Conservation (phyloP, 2,888 invertebrate genomes). For the Phortica okadai region DNA sequence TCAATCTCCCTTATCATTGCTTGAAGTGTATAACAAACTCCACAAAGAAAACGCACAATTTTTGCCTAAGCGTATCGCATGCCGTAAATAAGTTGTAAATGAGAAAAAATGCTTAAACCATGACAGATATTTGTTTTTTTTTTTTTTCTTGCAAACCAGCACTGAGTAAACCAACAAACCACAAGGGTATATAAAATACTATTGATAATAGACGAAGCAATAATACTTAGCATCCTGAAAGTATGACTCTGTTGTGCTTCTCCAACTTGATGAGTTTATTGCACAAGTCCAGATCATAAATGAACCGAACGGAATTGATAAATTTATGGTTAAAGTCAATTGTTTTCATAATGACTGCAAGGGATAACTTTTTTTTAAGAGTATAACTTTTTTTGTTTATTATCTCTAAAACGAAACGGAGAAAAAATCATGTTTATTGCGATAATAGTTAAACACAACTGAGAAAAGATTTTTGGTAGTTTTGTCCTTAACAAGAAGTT, state of each 20-base stretch:
- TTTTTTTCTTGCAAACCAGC: not conserved
- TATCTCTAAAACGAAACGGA: too few species aligned
- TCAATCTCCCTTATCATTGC: too few species aligned
- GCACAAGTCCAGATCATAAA: not conserved
- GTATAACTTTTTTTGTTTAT: too few species aligned
- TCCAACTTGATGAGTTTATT: slow-evolving; percentile 11
- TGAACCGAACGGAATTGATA: not conserved
- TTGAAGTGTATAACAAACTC: too few species aligned
- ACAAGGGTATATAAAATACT: not conserved
- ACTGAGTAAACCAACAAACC: not conserved
- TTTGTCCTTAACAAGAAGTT: too few species aligned
- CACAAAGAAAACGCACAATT: too few species aligned
- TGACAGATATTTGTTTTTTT: not conserved
- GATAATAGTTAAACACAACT: too few species aligned
- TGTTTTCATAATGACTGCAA: too few species aligned
- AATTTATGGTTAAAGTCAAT: not conserved
- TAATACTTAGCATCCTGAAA: not conserved
- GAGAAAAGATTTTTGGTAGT: too few species aligned
- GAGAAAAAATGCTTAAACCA: slow-evolving; percentile 14
- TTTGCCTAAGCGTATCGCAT: too few species aligned
- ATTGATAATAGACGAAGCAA: not conserved
- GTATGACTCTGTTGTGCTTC: not conserved
- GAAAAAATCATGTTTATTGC: too few species aligned
- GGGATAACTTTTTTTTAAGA: too few species aligned
- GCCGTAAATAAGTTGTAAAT: slow-evolving; percentile 15